phyloP scores from a whole-genome alignment of 2,888 invertebrate species.

The Endotricha flammealis region DNA sequence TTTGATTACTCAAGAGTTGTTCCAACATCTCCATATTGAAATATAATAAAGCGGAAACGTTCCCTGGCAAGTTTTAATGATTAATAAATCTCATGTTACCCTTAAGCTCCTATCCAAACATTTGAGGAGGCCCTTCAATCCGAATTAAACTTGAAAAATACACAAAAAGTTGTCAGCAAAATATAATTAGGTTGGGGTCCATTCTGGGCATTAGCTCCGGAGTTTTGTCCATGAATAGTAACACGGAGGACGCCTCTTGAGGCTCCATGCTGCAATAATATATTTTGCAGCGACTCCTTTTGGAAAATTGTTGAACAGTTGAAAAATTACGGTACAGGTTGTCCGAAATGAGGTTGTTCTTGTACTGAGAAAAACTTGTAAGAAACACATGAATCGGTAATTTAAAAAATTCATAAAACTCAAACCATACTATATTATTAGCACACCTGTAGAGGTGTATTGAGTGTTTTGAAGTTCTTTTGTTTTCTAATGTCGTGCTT shows the following conservation, averaged over 20 bases:
- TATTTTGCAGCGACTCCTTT: not conserved
- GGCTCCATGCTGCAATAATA: not conserved
- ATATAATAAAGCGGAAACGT: not conserved
- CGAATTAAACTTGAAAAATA: constrained; percentile 1
- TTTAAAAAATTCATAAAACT: too few relatives aligned
- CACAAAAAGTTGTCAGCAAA: constrained; percentile 2
- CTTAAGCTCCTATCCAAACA: not conserved
- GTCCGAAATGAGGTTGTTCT: too few relatives aligned
- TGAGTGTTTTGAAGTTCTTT: too few relatives aligned
- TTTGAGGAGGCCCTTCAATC: not conserved
- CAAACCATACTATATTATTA: too few relatives aligned
- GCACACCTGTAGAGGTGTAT: too few relatives aligned
- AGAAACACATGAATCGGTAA: too few relatives aligned
- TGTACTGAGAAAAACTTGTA: too few relatives aligned
- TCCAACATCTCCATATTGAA: too few relatives aligned
- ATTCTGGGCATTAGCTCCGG: not conserved
- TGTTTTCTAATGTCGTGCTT: too few relatives aligned
- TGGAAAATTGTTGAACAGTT: too few relatives aligned
- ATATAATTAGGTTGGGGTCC: constrained; percentile 2
- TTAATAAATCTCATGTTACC: not conserved
- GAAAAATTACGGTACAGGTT: too few relatives aligned
- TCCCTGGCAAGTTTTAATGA: not conserved
- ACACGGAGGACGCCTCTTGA: not conserved
- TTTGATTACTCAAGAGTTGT: too few relatives aligned
- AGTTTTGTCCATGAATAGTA: constrained; percentile 1